phyloP scores from a whole-genome alignment of 2,113 vertebrate genomes.

The Bos taurus region DNA sequence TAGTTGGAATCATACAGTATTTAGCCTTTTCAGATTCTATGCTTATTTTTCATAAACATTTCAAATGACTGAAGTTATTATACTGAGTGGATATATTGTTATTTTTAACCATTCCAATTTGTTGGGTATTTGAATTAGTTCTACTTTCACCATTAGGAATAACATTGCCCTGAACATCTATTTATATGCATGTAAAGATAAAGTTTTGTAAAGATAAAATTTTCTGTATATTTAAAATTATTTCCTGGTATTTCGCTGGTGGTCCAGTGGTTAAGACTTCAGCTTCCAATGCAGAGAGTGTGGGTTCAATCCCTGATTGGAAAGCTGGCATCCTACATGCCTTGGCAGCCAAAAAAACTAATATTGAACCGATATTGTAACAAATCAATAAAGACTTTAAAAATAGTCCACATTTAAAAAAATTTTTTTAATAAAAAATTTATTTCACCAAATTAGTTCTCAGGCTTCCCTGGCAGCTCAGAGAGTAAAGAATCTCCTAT shows the following conservation, averaged over 20 bases:
- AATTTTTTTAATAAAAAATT: neutral
- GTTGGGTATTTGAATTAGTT: neutral
- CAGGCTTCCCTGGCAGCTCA: neutral
- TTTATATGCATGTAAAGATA: neutral
- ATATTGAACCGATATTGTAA: neutral
- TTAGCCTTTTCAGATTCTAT: neutral
- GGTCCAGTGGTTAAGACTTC: neutral
- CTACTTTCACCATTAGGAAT: neutral
- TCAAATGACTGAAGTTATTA: neutral
- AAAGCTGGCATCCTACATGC: neutral
- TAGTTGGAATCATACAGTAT: neutral
- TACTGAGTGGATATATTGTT: neutral
- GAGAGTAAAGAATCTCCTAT: neutral
- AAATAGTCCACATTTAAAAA: neutral
- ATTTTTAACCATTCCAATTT: neutral
- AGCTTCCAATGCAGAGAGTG: neutral
- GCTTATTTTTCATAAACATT: slow-evolving; percentile 23
- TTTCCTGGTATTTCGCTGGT: neutral
- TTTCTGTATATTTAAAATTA: slow-evolving; percentile 12
- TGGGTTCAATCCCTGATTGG: neutral
- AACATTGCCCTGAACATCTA: neutral
- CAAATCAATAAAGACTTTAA: neutral
- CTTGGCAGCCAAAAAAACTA: neutral
- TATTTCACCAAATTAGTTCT: neutral
- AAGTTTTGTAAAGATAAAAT: neutral